A percentile compares a stretch with the other conserved stretches of the same genome.
phyloP scores from a whole-genome alignment of 2,888 invertebrate species.

The Eubasilissa splendida region DNA sequence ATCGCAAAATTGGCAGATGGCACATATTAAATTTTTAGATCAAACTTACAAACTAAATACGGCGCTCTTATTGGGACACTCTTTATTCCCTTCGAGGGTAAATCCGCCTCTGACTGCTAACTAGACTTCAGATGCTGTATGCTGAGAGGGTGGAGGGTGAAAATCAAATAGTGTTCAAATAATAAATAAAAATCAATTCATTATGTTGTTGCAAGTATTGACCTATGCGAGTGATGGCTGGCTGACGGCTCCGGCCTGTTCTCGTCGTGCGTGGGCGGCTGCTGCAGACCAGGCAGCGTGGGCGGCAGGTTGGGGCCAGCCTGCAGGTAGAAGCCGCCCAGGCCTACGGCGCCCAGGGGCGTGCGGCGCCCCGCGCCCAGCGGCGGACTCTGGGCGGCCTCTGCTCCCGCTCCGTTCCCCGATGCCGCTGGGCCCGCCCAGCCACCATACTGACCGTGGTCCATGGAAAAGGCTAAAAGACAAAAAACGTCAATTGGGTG shows the following conservation, averaged over 20 bases:
- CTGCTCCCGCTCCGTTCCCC: conserved; percentile 36
- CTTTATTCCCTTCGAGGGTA: too few relatives aligned
- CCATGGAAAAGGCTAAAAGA: conserved; percentile 33
- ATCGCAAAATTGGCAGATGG: too few relatives aligned
- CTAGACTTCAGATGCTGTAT: too few relatives aligned
- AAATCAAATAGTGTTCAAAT: conserved; percentile 49
- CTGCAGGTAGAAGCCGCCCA: conserved; percentile 91
- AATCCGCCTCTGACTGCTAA: too few relatives aligned
- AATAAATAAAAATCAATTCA: background rate
- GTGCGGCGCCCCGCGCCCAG: conserved; percentile 81
- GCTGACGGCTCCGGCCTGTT: conserved; percentile 83
- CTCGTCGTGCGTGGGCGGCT: conserved; percentile 77
- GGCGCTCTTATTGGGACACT: too few relatives aligned
- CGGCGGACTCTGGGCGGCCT: conserved; percentile 70
- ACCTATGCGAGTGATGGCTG: conserved; percentile 69
- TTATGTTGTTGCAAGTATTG: conserved; percentile 57
- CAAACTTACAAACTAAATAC: too few relatives aligned
- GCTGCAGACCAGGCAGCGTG: conserved; percentile 72
- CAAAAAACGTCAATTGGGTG: too few relatives aligned
- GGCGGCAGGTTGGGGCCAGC: conserved; percentile 72
- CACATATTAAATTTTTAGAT: too few relatives aligned
- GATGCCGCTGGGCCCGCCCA: conserved; percentile 61
- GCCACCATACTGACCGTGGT: conserved; percentile 56
- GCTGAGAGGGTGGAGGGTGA: background rate
- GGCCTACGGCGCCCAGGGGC: conserved; percentile 86